Evolutionary conservation across 2,113 vertebrate genomes (phyloP).

Genomic region (Pangasianodon hypophthalmus): DNA sequence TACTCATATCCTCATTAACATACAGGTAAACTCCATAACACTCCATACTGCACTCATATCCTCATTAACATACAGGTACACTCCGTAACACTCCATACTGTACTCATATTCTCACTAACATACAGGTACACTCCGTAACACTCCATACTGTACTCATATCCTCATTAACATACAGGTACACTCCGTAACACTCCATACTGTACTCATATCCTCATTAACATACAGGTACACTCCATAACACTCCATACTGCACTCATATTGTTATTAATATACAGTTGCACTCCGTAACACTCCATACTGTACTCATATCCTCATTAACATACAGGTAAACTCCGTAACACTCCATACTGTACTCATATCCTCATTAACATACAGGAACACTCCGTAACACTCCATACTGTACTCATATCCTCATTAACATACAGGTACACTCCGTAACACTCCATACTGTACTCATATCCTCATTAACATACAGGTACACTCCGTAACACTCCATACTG

Average conservation of each 20-base stretch:
- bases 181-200: not conserved
- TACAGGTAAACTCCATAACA: not conserved
- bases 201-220: not conserved
- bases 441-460: no score
- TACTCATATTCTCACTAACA: no score
- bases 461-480: not conserved
- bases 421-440: not conserved
- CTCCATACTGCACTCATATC: no score
- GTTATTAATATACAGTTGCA: not conserved
- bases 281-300: not conserved
- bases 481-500: not conserved
- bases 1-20: not conserved
- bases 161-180: slow-evolving; percentile 71
- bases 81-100: not conserved
- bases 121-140: no score
- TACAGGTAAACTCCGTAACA: no score
- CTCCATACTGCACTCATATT: no score
- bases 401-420: not conserved
- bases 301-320: no score
- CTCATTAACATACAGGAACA: slow-evolving; percentile 71
- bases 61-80: not conserved
- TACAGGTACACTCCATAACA: not conserved
- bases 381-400: not conserved
- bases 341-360: no score
- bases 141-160: no score